These are phyloP conservation scores for Geotrypetes seraphini DNA, from an alignment of 2,797 vertebrate genomes.

Conservation along the genomic window DNA sequence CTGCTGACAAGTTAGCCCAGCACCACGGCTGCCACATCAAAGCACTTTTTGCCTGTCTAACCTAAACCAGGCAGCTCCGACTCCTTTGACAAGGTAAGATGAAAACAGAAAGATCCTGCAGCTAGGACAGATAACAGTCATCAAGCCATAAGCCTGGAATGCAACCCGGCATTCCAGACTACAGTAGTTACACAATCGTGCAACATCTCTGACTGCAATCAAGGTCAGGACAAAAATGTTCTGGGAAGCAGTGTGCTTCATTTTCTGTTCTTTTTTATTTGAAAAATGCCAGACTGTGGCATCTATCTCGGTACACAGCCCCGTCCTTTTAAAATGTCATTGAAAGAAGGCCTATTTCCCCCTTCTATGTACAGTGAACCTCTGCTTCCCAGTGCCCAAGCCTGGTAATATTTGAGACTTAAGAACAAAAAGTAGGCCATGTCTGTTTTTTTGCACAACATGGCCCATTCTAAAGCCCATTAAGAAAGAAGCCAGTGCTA, in stretches of 20 bases:
- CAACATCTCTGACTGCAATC: slow-evolving; percentile 75
- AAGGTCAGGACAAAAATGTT: slow-evolving; percentile 74
- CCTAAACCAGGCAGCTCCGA: slow-evolving; percentile 65
- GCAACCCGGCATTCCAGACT: slow-evolving; percentile 85
- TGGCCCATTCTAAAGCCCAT: no score
- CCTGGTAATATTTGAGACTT: no score
- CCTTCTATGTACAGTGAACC: no score
- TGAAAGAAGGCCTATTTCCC: slow-evolving; percentile 14
- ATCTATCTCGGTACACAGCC: slow-evolving; percentile 48
- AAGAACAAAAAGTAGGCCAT: no score
- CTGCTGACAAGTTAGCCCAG: slow-evolving; percentile 68
- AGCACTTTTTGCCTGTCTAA: slow-evolving; percentile 64
- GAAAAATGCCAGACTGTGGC: slow-evolving; percentile 52
- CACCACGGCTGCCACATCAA: slow-evolving; percentile 65
- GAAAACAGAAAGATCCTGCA: slow-evolving; percentile 67
- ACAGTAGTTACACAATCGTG: slow-evolving; percentile 69
- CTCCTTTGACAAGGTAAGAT: slow-evolving; percentile 57
- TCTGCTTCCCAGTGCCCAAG: no score
- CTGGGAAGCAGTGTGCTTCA: slow-evolving; percentile 63
- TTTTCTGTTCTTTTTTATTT: slow-evolving; percentile 55
- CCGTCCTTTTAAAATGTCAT: no score
- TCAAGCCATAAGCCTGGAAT: slow-evolving; percentile 92
- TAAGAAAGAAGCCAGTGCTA: no score
- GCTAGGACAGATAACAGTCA: slow-evolving; percentile 80
- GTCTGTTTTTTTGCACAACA: no score